A percentile compares a stretch with the other conserved stretches of the same genome.
phyloP scores from a whole-genome alignment of 2,888 invertebrate genomes.

The Drosophila lutescens region DNA sequence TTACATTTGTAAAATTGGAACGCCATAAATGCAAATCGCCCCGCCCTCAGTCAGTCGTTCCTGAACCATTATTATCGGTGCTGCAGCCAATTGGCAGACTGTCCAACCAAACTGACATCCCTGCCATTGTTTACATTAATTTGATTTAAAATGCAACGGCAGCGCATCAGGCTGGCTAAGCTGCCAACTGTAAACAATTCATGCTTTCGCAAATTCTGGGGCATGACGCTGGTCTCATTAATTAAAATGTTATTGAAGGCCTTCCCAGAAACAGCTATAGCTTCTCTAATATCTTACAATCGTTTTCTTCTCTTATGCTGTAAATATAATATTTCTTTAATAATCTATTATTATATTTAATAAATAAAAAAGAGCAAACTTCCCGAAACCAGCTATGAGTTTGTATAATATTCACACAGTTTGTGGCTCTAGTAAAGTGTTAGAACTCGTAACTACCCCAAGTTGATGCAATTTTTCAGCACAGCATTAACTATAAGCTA shows the following conservation, averaged over 20 bases:
- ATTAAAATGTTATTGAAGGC: slow-evolving; percentile 48
- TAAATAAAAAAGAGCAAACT: not conserved
- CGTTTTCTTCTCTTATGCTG: not conserved
- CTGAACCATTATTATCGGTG: slow-evolving; percentile 15
- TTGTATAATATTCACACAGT: not conserved
- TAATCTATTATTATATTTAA: no score
- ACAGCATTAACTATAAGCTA: not conserved
- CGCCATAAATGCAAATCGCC: slow-evolving; percentile 2
- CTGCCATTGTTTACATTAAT: slow-evolving; percentile 71
- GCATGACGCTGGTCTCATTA: slow-evolving; percentile 50
- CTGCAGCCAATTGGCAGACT: slow-evolving; percentile 20
- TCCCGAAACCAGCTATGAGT: not conserved
- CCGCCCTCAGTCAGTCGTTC: slow-evolving; percentile 1
- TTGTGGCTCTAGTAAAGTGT: not conserved
- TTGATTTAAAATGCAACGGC: slow-evolving; percentile 64
- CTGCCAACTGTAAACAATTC: slow-evolving; percentile 47
- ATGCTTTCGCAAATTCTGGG: slow-evolving; percentile 37
- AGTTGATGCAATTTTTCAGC: not conserved
- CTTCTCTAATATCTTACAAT: no score
- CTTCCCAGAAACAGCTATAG: no score
- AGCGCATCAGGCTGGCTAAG: slow-evolving; percentile 41
- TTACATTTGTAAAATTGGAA: slow-evolving; percentile 47
- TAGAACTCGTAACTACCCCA: not conserved
- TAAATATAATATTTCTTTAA: no score
- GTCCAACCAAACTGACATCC: slow-evolving; percentile 49